A percentile compares a stretch with the other conserved stretches of the same genome.
These are phyloP conservation scores for Heliconius himera DNA, from an alignment of 1,140 invertebrate species.

Conservation along the genomic window DNA sequence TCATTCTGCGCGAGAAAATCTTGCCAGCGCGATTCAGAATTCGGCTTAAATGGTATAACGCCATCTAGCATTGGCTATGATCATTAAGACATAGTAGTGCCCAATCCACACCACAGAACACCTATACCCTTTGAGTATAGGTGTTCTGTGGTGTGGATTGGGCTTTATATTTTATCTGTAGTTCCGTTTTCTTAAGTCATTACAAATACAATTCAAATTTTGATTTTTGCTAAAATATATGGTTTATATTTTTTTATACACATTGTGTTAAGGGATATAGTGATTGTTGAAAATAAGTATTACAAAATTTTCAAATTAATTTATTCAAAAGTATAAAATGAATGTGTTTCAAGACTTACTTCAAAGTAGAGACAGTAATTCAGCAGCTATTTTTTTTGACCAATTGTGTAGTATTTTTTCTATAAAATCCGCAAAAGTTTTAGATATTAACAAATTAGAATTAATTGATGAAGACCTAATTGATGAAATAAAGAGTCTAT, in stretches of 20 bases:
- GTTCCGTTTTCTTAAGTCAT: neutral
- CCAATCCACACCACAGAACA: too few species aligned
- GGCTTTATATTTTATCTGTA: neutral
- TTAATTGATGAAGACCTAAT: conserved; percentile 55
- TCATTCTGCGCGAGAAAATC: too few species aligned
- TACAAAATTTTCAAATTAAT: neutral
- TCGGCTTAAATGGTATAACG: too few species aligned
- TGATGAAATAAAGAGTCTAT: conserved; percentile 49
- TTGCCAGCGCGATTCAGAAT: too few species aligned
- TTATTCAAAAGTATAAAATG: neutral
- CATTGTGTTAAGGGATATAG: neutral
- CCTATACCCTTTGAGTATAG: too few species aligned
- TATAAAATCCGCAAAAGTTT: conserved; percentile 9
- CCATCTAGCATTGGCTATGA: too few species aligned
- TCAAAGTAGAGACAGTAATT: conserved; percentile 1
- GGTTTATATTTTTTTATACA: neutral
- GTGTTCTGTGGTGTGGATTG: too few species aligned
- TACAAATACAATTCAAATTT: neutral
- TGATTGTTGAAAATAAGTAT: neutral
- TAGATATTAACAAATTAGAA: conserved; percentile 42
- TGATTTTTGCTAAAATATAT: neutral
- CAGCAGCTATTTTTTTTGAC: conserved; percentile 10
- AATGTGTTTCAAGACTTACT: conserved; percentile 14
- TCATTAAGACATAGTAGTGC: too few species aligned
- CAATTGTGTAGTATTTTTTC: conserved; percentile 10